Percentiles rank a stretch among this genome's conserved stretches.
Evolutionary conservation across 2,797 vertebrate genomes (phyloP).

Genomic region (Sternotherus odoratus): DNA sequence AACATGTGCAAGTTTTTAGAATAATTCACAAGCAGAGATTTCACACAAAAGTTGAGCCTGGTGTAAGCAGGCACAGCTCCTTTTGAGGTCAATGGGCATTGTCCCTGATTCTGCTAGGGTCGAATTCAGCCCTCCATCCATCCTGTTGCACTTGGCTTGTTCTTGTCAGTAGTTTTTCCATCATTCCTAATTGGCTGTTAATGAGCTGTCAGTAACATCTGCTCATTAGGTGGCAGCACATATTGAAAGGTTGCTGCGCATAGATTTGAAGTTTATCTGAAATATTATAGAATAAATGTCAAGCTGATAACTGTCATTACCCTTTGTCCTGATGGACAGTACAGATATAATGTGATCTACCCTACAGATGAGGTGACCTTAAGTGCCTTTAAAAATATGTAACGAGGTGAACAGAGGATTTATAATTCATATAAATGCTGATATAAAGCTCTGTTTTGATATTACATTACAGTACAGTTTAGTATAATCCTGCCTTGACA

Average conservation of each 20-base stretch:
- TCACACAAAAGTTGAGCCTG: not conserved
- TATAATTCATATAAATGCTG: not conserved
- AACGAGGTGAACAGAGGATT: not conserved
- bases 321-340: not conserved
- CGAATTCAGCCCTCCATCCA: not conserved
- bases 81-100: not conserved
- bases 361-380: not conserved
- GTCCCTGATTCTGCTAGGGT: not conserved
- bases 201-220: not conserved
- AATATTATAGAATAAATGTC: not conserved
- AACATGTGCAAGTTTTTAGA: not conserved
- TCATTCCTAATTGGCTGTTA: not conserved
- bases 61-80: not conserved
- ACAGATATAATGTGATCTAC: not conserved
- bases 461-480: not conserved
- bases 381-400: not conserved
- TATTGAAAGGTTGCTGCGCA: not conserved
- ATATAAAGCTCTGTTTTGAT: not conserved
- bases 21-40: not conserved
- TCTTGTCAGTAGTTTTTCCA: not conserved
- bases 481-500: not conserved
- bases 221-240: not conserved
- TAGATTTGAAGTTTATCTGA: not conserved
- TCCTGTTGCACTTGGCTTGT: not conserved
- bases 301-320: not conserved